Base-by-base conservation (phyloP, 2,113 vertebrate species). In the Corythoichthys intestinalis region DNA sequence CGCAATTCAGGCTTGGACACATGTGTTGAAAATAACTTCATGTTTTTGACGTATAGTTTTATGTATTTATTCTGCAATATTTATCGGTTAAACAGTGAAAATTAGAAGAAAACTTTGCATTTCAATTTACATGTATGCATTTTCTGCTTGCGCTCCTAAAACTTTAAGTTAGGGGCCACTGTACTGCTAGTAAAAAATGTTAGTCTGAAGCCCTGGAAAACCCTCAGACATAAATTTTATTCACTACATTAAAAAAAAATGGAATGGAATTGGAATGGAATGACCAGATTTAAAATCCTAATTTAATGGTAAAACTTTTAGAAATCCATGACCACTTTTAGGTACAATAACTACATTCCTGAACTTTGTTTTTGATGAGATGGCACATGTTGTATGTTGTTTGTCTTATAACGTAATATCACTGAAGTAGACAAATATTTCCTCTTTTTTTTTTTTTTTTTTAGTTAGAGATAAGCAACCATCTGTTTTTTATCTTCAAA, bases 401-500 rank as follows among this genome's bases (percentile, higher is more conserved):
- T 47, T 6, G 46, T 63, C 12, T 63, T 48, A 11, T 46, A 44
- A 2, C 5, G n/a, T 63, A 63, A 47, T 63, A 63, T 63, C 44
- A 63, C 13, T 47, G 44, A 47, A 47, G 61, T 34, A 47, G 1
- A 63, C 12, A 41, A 9, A 37, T 13, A 66, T 46, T 50, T 28
- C 54, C 17, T 37, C n/a, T 17, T 70, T 70, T 17, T 11, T 63
- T 20, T 28, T 66, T 57, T 41, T 67, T 47, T 28, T 66, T 57
- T 41, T 67, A 41, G 28, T 48, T 67, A 63, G 2, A 61, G 50
- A 77, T 59, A 28, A 66, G 4, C 9, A 37, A 41, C 48, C 35
- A 69, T 50, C 53, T 66, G 59, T 47, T 28, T 49, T 63, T 59
- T 62, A 80, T 75, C 73, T 65, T 80, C 54, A 62, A 65, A 65